Conservation (phyloP, 2,113 vertebrate genomes). For the Rhinogobius similis region DNA sequence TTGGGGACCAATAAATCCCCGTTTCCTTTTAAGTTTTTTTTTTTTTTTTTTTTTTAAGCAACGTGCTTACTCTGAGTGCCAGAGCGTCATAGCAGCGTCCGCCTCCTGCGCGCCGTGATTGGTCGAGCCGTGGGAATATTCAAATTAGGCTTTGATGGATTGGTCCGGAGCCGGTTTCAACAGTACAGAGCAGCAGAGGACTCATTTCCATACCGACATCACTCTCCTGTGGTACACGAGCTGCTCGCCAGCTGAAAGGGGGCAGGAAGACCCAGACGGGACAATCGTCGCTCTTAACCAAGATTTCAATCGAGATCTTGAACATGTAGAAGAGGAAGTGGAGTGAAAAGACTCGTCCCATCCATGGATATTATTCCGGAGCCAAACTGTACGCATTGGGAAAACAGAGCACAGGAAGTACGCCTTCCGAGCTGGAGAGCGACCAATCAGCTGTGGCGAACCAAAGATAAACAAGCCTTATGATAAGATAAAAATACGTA, state of each 20-base stretch:
- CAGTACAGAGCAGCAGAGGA: slow-evolving; percentile 40
- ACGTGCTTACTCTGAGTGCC: slow-evolving; percentile 64
- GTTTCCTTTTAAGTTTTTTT: slow-evolving; percentile 26
- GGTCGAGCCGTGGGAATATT: slow-evolving; percentile 71
- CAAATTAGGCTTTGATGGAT: slow-evolving; percentile 62
- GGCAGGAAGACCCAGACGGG: slow-evolving; percentile 6
- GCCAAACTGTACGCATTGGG: slow-evolving; percentile 45
- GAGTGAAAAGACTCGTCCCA: slow-evolving; percentile 39
- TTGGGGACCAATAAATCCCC: not conserved
- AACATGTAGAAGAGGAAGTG: slow-evolving; percentile 41
- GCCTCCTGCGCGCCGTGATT: slow-evolving; percentile 61
- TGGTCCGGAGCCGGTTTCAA: slow-evolving; percentile 66
- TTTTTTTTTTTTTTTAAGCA: slow-evolving; percentile 58
- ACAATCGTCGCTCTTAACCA: slow-evolving; percentile 18
- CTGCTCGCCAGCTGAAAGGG: slow-evolving; percentile 39
- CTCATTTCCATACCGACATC: slow-evolving; percentile 66
- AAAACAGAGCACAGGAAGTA: slow-evolving; percentile 65
- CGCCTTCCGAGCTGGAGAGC: slow-evolving; percentile 65
- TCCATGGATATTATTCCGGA: slow-evolving; percentile 62
- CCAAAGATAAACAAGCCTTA: slow-evolving; percentile 79
- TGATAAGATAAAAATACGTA: slow-evolving; percentile 72
- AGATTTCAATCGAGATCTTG: not conserved
- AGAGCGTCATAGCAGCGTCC: slow-evolving; percentile 50
- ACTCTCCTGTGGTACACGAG: slow-evolving; percentile 40
- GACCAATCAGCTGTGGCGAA: slow-evolving; percentile 67